These are phyloP conservation scores for Scolanthus callimorphus DNA, from an alignment of 92 coral and sea anemone genomes.

Conservation along the genomic window DNA sequence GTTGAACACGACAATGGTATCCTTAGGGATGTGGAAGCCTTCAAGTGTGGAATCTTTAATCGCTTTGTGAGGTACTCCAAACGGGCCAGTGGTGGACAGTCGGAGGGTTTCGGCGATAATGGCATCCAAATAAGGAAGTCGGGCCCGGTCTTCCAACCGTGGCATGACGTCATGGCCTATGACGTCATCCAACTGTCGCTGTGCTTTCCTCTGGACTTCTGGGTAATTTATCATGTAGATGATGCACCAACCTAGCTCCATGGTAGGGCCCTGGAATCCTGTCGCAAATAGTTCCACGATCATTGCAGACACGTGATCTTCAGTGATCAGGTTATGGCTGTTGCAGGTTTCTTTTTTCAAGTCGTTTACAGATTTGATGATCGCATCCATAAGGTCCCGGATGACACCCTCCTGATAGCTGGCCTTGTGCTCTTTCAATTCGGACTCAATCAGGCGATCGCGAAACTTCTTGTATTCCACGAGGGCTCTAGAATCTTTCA, in stretches of 20 bases:
- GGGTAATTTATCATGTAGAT: slow-evolving; percentile 43
- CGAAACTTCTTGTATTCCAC: slow-evolving; percentile 34
- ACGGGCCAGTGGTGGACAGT: no score
- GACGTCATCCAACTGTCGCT: slow-evolving; percentile 16
- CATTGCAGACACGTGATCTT: slow-evolving; percentile 49
- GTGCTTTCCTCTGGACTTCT: slow-evolving; percentile 36
- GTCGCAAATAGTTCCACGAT: slow-evolving; percentile 50
- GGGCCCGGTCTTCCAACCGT: slow-evolving; percentile 27
- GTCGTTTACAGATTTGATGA: slow-evolving; percentile 50
- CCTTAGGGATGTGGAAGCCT: slow-evolving; percentile 48
- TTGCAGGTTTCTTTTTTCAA: slow-evolving; percentile 5
- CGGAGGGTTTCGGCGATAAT: slow-evolving; percentile 40
- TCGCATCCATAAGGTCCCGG: slow-evolving; percentile 64
- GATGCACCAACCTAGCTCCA: slow-evolving; percentile 41
- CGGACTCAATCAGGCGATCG: slow-evolving; percentile 44
- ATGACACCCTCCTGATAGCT: slow-evolving; percentile 47
- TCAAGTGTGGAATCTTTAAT: slow-evolving; percentile 40
- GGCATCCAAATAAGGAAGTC: slow-evolving; percentile 48
- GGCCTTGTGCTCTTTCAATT: slow-evolving; percentile 46
- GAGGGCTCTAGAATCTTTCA: slow-evolving; percentile 45
- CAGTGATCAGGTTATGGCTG: slow-evolving; percentile 24
- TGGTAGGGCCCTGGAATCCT: slow-evolving; percentile 48
- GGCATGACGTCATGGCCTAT: slow-evolving; percentile 28
- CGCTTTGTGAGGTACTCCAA: slow-evolving; percentile 54
- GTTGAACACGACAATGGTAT: slow-evolving; percentile 65